phyloP scores from a whole-genome alignment of 23 tunicate species.

The Pegea sp. region DNA sequence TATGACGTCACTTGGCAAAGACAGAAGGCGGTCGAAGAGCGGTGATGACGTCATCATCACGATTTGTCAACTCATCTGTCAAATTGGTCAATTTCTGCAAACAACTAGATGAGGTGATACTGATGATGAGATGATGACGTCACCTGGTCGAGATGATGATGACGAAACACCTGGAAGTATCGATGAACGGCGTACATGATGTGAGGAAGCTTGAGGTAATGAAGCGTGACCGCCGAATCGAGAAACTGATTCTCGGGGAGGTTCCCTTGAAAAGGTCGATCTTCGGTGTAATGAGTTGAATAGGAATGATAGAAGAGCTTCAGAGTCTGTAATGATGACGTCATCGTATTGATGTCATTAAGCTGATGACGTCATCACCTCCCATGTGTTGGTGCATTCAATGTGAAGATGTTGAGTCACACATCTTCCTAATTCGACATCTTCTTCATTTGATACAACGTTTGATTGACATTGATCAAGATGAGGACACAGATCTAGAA shows the following conservation, averaged over 20 bases:
- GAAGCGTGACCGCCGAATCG: constrained; percentile 51
- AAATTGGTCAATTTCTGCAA: too few species aligned
- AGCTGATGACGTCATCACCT: constrained; percentile 10
- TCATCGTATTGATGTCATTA: not conserved
- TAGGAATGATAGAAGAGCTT: constrained; percentile 84
- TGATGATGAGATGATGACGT: too few species aligned
- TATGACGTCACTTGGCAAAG: too few species aligned
- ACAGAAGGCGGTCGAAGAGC: too few species aligned
- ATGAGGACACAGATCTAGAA: constrained; percentile 72
- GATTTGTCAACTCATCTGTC: too few species aligned
- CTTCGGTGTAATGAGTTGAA: constrained; percentile 77
- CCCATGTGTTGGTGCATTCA: constrained; percentile 95
- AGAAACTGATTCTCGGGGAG: constrained; percentile 66
- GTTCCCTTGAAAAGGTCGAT: constrained; percentile 68
- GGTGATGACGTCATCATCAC: too few species aligned
- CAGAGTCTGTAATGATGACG: constrained; percentile 21
- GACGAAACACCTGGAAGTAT: constrained; percentile 1
- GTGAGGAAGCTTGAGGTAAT: constrained; percentile 61
- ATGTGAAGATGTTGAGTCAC: constrained; percentile 85
- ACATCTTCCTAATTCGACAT: constrained; percentile 86
- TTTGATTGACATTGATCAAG: constrained; percentile 51
- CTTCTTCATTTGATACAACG: constrained; percentile 81
- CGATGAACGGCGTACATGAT: constrained; percentile 85
- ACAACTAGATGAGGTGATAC: too few species aligned
- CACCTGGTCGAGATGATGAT: not conserved